Evolutionary conservation across 2,888 invertebrate genomes (phyloP).

Genomic region (Deilephila elpenor): DNA sequence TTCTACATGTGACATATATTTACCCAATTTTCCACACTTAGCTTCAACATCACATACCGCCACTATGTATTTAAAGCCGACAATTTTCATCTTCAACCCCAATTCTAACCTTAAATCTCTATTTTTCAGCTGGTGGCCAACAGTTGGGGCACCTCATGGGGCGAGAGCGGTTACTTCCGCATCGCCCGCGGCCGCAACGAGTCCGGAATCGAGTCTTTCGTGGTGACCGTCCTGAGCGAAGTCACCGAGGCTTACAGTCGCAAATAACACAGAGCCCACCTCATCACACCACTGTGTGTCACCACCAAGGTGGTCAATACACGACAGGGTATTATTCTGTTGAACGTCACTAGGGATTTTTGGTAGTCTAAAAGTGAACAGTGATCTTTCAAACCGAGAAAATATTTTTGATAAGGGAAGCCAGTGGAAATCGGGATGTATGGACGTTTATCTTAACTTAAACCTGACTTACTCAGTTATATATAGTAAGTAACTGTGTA

Average conservation of each 20-base stretch:
- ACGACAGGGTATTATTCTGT: constrained; percentile 55
- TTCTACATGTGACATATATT: too few relatives aligned
- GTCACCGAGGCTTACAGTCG: constrained; percentile 70
- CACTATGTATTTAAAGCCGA: too few relatives aligned
- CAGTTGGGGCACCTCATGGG: constrained; percentile 97
- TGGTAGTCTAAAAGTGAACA: constrained; percentile 44
- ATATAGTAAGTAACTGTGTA: too few relatives aligned
- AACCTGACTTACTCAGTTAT: too few relatives aligned
- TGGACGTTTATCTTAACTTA: too few relatives aligned
- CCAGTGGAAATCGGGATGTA: too few relatives aligned
- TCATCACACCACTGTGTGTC: constrained; percentile 68
- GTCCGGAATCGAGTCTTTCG: constrained; percentile 95
- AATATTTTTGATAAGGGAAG: too few relatives aligned
- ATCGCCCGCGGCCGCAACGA: constrained; percentile 94
- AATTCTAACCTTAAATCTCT: not conserved
- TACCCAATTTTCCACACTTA: too few relatives aligned
- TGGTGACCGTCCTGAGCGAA: constrained; percentile 91
- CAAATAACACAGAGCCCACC: constrained; percentile 66
- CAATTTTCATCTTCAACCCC: too few relatives aligned
- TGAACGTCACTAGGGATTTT: constrained; percentile 70
- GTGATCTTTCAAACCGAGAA: not conserved
- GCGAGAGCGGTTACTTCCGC: constrained; percentile 95
- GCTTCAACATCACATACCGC: too few relatives aligned
- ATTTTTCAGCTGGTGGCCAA: constrained; percentile 93
- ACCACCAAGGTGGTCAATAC: constrained; percentile 61